Base-by-base conservation (phyloP, 2,888 invertebrate genomes). In the Lasioglossum pauxillum region DNA sequence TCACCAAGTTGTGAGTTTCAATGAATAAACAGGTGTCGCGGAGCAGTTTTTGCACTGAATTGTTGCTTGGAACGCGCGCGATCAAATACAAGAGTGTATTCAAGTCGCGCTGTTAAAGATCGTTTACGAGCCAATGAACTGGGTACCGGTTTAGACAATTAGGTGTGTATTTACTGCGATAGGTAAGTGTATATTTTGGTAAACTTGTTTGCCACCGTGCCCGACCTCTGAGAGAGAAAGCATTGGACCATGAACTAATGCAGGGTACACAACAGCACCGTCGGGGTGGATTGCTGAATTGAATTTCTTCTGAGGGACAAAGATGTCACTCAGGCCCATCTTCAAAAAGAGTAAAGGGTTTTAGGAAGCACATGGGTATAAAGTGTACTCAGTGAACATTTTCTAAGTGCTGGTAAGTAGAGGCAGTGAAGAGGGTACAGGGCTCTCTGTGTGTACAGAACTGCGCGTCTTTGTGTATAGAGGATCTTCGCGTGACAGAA, bases 351-450 rank as follows among this genome's bases (percentile, higher is more conserved):
- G 79, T 53, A 83, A 83, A 85, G 80, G 80, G 80, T 78, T 90
- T 83, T 78, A 79, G 73, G 60, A 77, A 75, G 78, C 82, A 80
- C 67, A 72, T 73, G 80, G 80, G 78, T 72, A 83, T 82, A 86
- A 86, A 89, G 87, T 82, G 80, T 83, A 72, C 78, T 86, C 83
- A 49, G 78, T 78, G 85, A 88, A 84, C 79, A 85, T 83, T 84
- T 85, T 79, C 85, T 85, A 88, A 88, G 86, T 86, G 86, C 82
- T 79, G 76, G 88, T 84, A 89, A 89, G 88, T 82, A 88, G 82
- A 84, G 76, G 84, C 84, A 83, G 80, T 73, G 83, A 83, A 86
- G 84, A 87, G 86, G 83, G 86, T 84, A 76, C 74, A 67, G 75
- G 84, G 72, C 76, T 84, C 75, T 57, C 75, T 83, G 16, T 83